Evolutionary conservation across 2,888 invertebrate genomes (phyloP).

Genomic region (Cremastinae sp.): DNA sequence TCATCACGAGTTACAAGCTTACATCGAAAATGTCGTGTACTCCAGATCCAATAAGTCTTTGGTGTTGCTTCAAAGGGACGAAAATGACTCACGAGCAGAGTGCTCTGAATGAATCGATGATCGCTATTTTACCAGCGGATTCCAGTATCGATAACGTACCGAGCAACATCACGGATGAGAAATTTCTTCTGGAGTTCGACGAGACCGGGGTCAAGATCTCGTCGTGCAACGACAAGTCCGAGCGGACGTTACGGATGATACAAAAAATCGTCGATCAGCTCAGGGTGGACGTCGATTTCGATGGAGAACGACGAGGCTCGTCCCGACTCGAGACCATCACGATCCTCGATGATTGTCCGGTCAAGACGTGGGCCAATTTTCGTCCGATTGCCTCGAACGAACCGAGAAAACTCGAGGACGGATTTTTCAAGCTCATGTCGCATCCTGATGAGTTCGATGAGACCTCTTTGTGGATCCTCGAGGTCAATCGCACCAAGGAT

Average conservation of each 20-base stretch:
- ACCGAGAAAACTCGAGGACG: conserved; percentile 41
- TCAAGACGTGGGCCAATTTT: conserved; percentile 49
- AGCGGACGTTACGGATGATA: conserved; percentile 66
- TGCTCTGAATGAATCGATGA: conserved; percentile 14
- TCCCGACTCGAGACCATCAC: conserved; percentile 49
- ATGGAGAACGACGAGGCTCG: conserved; percentile 51
- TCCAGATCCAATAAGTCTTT: conserved; percentile 49
- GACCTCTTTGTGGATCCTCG: conserved; percentile 58
- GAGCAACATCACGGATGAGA: conserved; percentile 59
- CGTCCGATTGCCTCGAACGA: conserved; percentile 34
- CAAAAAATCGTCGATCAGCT: conserved; percentile 67
- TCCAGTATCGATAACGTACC: conserved; percentile 8
- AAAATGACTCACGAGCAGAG: conserved; percentile 41
- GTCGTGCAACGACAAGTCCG: conserved; percentile 65
- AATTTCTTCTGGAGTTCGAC: conserved; percentile 69
- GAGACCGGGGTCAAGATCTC: conserved; percentile 66
- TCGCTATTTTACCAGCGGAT: conserved; percentile 36
- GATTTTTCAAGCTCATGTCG: conserved; percentile 54
- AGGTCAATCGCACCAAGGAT: conserved; percentile 64
- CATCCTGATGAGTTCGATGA: conserved; percentile 59
- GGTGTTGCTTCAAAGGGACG: conserved; percentile 55
- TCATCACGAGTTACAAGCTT: conserved; percentile 44
- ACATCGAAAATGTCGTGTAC: conserved; percentile 47
- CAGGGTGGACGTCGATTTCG: conserved; percentile 64
- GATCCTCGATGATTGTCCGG: conserved; percentile 47